Percentiles rank a stretch among this genome's conserved stretches.
Conservation (phyloP, 2,797 vertebrate species). For the Hippopotamyrus pictus region DNA sequence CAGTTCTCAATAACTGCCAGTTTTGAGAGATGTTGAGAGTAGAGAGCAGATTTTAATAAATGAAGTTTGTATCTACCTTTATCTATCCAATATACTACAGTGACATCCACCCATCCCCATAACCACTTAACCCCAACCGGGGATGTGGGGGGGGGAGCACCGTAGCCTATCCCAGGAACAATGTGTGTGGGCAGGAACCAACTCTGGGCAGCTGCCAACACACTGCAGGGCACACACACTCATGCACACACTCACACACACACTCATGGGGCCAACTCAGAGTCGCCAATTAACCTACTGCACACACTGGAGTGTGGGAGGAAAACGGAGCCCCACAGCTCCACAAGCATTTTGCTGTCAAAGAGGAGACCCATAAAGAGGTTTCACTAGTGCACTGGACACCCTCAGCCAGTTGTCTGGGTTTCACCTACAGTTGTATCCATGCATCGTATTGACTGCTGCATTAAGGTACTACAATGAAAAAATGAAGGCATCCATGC, state of each 20-base stretch:
- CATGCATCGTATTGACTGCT: neutral
- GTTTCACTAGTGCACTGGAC: neutral
- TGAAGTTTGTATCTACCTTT: neutral
- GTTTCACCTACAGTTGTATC: neutral
- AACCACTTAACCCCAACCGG: neutral
- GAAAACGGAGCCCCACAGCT: neutral
- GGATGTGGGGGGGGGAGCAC: too few species aligned
- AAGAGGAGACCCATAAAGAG: neutral
- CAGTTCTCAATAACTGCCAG: neutral
- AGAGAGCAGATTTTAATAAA: slow-evolving; percentile 1
- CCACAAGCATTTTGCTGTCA: neutral
- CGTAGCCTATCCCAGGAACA: too few species aligned
- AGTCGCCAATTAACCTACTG: neutral
- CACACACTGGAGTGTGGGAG: neutral
- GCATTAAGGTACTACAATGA: neutral
- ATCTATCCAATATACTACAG: neutral
- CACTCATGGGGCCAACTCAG: neutral
- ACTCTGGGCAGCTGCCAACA: neutral
- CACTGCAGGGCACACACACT: neutral
- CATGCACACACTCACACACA: too few species aligned
- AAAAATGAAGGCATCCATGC: neutral
- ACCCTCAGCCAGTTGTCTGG: neutral
- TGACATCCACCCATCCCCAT: neutral
- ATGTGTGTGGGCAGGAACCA: too few species aligned
- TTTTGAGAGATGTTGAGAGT: neutral